Conservation (phyloP, 2,113 vertebrate genomes). For the Eidolon helvum region DNA sequence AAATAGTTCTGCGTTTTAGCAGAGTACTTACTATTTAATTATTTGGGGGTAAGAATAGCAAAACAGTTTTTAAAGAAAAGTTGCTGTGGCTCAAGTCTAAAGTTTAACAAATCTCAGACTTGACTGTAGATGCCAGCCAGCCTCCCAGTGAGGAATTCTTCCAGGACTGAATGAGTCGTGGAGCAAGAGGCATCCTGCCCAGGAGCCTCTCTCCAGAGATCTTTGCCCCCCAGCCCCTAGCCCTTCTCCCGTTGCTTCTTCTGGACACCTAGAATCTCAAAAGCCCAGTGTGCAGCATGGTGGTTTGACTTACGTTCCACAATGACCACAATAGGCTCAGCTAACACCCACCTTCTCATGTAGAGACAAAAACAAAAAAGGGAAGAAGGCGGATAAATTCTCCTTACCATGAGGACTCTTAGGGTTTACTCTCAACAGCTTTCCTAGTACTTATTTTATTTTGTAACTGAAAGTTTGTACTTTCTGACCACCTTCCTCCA, state of each 20-base stretch:
- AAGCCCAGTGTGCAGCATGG: background rate
- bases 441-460: background rate
- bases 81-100: background rate
- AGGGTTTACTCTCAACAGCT: background rate
- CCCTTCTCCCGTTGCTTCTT: background rate
- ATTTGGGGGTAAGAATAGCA: background rate
- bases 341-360: background rate
- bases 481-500: background rate
- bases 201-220: background rate
- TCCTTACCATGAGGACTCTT: background rate
- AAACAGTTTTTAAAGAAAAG: background rate
- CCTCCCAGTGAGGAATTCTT: background rate
- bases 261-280: background rate
- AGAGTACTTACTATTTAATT: background rate
- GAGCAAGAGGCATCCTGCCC: background rate
- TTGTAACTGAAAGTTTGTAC: background rate
- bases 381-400: background rate
- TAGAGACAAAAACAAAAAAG: background rate
- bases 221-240: background rate
- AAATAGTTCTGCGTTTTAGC: constrained; percentile 7
- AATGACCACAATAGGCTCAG: background rate
- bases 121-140: background rate
- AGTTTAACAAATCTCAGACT: background rate
- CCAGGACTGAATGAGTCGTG: background rate
- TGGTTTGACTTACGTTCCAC: background rate